phyloP scores from a whole-genome alignment of 1,140 invertebrate species.

The Drosophila pseudoananassae region DNA sequence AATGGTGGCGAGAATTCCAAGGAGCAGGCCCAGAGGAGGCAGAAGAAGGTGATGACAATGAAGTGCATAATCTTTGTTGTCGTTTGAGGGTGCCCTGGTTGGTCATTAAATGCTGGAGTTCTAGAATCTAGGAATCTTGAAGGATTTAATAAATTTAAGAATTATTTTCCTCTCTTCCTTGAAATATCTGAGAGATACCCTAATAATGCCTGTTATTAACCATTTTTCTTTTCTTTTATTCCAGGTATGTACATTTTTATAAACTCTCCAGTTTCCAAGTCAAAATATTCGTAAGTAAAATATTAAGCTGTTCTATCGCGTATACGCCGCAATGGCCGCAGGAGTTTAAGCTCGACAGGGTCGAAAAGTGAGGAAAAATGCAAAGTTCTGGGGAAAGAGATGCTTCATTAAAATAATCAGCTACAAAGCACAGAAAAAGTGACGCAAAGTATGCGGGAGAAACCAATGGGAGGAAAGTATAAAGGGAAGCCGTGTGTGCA shows the following conservation, averaged over 20 bases:
- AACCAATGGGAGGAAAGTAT: constrained; percentile 12
- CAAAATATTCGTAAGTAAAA: constrained; percentile 49
- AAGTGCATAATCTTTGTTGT: constrained; percentile 48
- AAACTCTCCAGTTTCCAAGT: background rate
- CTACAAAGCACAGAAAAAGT: constrained; percentile 42
- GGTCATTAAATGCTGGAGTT: constrained; percentile 40
- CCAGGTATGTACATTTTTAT: constrained; percentile 58
- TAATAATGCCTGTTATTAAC: constrained; percentile 16
- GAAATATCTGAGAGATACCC: no score
- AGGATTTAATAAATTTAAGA: background rate
- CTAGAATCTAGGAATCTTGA: background rate
- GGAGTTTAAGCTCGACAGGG: background rate
- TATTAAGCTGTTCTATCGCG: constrained; percentile 20
- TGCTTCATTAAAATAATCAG: constrained; percentile 70
- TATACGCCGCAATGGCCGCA: constrained; percentile 32
- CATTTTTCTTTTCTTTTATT: constrained; percentile 14
- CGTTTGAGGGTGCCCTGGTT: constrained; percentile 48
- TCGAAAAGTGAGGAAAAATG: background rate
- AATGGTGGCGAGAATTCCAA: background rate
- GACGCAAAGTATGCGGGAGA: constrained; percentile 25
- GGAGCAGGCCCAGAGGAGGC: background rate
- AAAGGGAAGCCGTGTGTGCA: background rate
- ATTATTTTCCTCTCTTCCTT: background rate
- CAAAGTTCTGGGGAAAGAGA: constrained; percentile 33
- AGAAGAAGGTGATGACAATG: constrained; percentile 18